Percentiles rank a stretch among this genome's conserved stretches.
These are phyloP conservation scores for Sphaerodactylus townsendi DNA, from an alignment of 2,113 vertebrate genomes.

Conservation along the genomic window DNA sequence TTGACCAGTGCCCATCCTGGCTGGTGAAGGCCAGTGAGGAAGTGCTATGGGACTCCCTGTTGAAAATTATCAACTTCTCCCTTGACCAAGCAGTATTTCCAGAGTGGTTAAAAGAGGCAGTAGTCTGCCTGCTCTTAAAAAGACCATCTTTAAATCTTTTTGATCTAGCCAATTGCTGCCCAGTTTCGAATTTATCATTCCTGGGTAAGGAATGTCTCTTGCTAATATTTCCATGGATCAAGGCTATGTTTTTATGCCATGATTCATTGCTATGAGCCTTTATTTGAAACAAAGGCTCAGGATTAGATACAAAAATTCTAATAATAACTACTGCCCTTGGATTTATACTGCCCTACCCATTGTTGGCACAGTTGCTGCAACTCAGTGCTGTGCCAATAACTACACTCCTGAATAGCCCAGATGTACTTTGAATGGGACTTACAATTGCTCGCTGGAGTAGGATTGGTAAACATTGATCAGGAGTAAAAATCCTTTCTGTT, in stretches of 20 bases:
- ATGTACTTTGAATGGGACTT: not conserved
- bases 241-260: not conserved
- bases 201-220: not conserved
- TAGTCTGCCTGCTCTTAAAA: no score
- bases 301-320: not conserved
- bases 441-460: not conserved
- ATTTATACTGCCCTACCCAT: not conserved
- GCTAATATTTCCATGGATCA: conserved; percentile 25
- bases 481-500: not conserved
- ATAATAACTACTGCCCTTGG: not conserved
- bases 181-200: no score
- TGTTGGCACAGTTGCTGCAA: not conserved
- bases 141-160: no score
- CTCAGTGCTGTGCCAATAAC: not conserved
- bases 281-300: not conserved
- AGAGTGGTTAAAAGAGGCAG: no score
- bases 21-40: no score
- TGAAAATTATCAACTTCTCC: no score
- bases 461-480: not conserved
- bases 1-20: no score
- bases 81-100: no score
- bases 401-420: not conserved
- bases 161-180: no score
- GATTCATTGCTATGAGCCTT: not conserved
- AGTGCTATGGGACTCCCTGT: no score